Conservation (phyloP, 2,113 vertebrate genomes). For the Corythornis vintsioides region DNA sequence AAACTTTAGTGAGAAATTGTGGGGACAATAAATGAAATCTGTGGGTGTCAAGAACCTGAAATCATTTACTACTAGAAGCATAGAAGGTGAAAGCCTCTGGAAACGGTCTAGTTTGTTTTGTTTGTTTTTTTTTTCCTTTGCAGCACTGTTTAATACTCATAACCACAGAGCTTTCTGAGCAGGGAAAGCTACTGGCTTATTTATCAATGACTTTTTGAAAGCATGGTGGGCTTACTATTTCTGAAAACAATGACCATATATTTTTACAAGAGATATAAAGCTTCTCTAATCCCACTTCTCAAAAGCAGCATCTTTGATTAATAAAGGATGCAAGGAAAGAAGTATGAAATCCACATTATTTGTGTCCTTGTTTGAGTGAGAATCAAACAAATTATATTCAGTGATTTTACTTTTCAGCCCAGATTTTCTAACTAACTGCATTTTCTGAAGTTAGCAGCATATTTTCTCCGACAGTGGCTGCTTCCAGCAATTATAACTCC, state of each 20-base stretch:
- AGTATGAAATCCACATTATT: neutral
- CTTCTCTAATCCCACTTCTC: neutral
- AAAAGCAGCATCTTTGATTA: neutral
- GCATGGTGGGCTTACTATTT: neutral
- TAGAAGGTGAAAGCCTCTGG: neutral
- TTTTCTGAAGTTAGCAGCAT: no score
- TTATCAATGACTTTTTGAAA: neutral
- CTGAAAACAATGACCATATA: neutral
- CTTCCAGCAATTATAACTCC: no score
- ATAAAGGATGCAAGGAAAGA: neutral
- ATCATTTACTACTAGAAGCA: neutral
- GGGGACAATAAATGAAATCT: constrained; percentile 13
- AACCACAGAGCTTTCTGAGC: neutral
- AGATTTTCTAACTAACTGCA: no score
- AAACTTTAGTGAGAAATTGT: neutral
- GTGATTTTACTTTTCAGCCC: no score
- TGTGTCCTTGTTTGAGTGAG: neutral
- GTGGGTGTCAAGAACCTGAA: neutral
- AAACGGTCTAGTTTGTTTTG: neutral
- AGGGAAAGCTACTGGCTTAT: neutral
- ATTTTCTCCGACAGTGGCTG: no score
- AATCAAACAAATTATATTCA: no score
- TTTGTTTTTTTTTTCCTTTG: neutral
- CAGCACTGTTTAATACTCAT: neutral
- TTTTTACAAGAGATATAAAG: neutral